Evolutionary conservation across 2,113 vertebrate species (phyloP).

Genomic region (Phyllostomus hastatus): DNA sequence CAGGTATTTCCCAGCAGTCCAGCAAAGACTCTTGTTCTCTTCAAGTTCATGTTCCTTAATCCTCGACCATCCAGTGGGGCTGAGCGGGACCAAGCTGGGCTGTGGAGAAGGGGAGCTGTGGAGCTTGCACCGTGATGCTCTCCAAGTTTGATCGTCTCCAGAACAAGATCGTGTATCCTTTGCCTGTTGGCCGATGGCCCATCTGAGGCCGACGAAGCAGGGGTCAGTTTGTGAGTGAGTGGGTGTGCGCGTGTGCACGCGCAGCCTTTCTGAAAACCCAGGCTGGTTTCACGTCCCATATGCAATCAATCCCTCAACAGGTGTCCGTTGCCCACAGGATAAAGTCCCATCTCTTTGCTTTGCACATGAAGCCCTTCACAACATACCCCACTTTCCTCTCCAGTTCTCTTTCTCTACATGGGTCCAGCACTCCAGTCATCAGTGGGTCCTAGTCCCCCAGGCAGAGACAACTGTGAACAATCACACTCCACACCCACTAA

Average conservation of each 20-base stretch:
- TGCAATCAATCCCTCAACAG: neutral
- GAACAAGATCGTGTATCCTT: conserved; percentile 92
- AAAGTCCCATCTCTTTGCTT: neutral
- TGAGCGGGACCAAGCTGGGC: conserved; percentile 93
- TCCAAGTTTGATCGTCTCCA: conserved; percentile 85
- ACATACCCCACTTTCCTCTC: neutral
- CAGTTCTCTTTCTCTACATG: neutral
- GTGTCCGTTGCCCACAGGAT: neutral
- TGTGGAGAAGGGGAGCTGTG: conserved; percentile 96
- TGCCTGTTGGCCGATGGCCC: conserved; percentile 4
- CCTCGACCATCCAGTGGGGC: conserved; percentile 83
- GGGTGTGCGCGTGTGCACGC: neutral
- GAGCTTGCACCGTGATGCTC: conserved; percentile 96
- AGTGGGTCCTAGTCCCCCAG: neutral
- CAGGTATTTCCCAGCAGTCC: neutral
- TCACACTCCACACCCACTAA: neutral
- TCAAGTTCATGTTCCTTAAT: conserved; percentile 78
- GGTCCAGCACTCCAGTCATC: neutral
- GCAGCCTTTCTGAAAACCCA: neutral
- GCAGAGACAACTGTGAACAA: neutral
- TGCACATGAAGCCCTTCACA: neutral
- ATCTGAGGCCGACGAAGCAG: neutral
- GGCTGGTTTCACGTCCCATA: too few relatives aligned
- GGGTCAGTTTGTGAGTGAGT: neutral
- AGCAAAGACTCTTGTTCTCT: neutral